These are phyloP conservation scores for Tinamus guttatus DNA, from an alignment of 2,113 vertebrate species.

Conservation along the genomic window DNA sequence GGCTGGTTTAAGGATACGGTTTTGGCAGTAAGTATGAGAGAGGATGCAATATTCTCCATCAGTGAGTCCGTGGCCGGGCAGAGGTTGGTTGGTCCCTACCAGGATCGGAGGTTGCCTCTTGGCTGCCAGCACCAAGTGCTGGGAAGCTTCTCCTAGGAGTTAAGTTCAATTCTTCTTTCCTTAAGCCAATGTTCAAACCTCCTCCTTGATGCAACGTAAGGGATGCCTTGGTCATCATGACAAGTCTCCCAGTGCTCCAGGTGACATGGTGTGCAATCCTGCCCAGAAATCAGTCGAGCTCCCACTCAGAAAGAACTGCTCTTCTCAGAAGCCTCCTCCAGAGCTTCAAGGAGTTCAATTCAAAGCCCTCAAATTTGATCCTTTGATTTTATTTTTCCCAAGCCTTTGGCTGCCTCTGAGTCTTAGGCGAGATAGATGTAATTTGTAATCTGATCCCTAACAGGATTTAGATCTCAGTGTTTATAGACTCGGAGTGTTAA, in stretches of 20 bases:
- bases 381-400: background rate
- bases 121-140: background rate
- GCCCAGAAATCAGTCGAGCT: background rate
- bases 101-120: background rate
- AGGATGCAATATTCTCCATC: background rate
- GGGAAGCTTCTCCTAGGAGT: background rate
- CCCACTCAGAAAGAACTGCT: background rate
- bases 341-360: background rate
- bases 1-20: background rate
- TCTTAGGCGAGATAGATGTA: background rate
- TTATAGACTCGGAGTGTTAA: slow-evolving; percentile 9
- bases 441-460: background rate
- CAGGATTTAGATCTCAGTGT: background rate
- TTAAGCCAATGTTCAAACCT: background rate
- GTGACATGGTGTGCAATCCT: background rate
- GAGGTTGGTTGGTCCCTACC: too few species aligned
- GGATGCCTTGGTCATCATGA: too few species aligned
- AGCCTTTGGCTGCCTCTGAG: background rate
- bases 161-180: background rate
- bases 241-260: background rate
- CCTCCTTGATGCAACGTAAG: too few species aligned
- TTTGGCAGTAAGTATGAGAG: background rate
- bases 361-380: background rate
- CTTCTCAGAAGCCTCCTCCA: too few species aligned
- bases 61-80: too few species aligned